These are phyloP conservation scores for Hiodon tergisus DNA, from an alignment of 2,113 vertebrate genomes.

Conservation along the genomic window DNA sequence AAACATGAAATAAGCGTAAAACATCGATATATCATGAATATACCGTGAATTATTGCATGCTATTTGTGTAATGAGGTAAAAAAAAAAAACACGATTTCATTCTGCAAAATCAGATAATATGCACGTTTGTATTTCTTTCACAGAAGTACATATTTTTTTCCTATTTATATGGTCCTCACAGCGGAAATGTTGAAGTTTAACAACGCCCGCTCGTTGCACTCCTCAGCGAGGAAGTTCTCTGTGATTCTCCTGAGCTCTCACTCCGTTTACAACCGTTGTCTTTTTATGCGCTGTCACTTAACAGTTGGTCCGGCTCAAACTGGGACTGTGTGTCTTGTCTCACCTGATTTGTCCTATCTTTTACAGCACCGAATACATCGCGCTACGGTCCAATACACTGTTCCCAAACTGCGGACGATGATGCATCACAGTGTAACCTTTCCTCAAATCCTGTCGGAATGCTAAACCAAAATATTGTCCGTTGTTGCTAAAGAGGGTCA, in stretches of 20 bases:
- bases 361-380: constrained; percentile 48
- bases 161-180: too few species aligned
- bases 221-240: too few species aligned
- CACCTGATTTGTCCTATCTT: constrained; percentile 45
- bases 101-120: too few species aligned
- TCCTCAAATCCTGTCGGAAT: constrained; percentile 44
- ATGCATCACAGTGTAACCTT: constrained; percentile 43
- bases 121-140: too few species aligned
- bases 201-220: too few species aligned
- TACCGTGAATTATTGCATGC: neutral
- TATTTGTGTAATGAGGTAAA: too few species aligned
- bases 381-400: constrained; percentile 41
- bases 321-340: constrained; percentile 13
- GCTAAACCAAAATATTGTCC: constrained; percentile 44
- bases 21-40: neutral
- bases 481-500: constrained; percentile 46
- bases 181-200: too few species aligned
- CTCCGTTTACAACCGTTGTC: neutral
- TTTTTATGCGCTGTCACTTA: constrained; percentile 10
- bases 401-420: constrained; percentile 40
- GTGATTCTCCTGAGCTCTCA: neutral
- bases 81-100: too few species aligned
- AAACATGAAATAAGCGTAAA: neutral
- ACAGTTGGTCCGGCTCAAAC: constrained; percentile 21
- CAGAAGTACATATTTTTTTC: too few species aligned